Base-by-base conservation (phyloP, 2,797 vertebrate genomes). In the Phalloptychus januarius region DNA sequence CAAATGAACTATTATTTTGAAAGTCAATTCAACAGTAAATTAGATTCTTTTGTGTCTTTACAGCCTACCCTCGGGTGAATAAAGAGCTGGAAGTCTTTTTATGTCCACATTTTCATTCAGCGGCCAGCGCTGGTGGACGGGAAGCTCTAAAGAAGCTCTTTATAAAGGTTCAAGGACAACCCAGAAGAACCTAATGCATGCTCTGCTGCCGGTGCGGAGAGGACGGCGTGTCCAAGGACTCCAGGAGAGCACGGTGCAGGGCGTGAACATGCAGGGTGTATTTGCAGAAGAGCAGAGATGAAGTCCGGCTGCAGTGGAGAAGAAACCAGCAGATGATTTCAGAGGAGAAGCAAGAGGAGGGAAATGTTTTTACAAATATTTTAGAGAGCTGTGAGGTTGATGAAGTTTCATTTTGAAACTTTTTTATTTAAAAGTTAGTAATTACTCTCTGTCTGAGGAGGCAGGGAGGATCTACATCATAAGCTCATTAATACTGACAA, bases 221-320 rank as follows among this genome's bases (percentile, higher is more conserved):
- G 88, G 90, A 93, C 82, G 10, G 23, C n/a, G 52, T 87, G 89
- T 92, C 84, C 78, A 81, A 82, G 85, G 88, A 81, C 85, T 86
- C 85, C 85, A 89, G 89, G 90, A 88, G 84, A 87, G 83, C 83
- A 40, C 81, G 82, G 87, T 76, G 38, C 82, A 2, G 48, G 20
- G 87, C 82, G 88, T 82, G 88, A 89, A 89, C 78, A 83, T 71
- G 79, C 71, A 40, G 85, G 85, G 88, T 85, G 87, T 91, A 87
- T 93, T 94, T 94, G 90, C 89, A 91, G 87, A 86, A 85, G 80
- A 85, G 81, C 79, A 86, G 92, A 89, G 90, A 91, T 91, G 90
- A 91, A 84, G 85, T 81, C 86, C 86, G 81, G 83, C 89, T 91
- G 91, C 89, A 94, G 90, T 89, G 88, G 91, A 92, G 91, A 88